Percentiles rank a stretch among this genome's conserved stretches.
Evolutionary conservation across 1,140 invertebrate genomes (phyloP).

Genomic region (Diuraphis noxia): DNA sequence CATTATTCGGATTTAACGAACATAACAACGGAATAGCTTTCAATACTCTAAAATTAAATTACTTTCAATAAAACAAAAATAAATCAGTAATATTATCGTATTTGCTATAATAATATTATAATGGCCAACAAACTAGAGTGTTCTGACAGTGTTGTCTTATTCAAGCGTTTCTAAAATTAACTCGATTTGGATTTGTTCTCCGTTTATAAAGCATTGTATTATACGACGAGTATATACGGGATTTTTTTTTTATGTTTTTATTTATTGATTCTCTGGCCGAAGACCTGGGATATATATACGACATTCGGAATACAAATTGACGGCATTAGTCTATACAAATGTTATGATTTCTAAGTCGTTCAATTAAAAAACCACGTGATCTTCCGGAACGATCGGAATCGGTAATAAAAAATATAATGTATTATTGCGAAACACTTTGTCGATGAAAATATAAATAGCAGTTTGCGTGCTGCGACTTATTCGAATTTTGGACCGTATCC

Average conservation of each 20-base stretch:
- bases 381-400: not conserved
- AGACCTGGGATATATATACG: not conserved
- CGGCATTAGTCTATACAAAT: not conserved
- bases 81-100: not conserved
- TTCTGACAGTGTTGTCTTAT: not conserved
- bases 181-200: not conserved
- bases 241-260: not conserved
- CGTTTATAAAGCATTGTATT: not conserved
- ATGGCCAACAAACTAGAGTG: not conserved
- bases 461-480: constrained; percentile 8
- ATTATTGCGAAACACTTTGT: not conserved
- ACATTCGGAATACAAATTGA: not conserved
- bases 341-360: not conserved
- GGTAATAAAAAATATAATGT: not conserved
- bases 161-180: not conserved
- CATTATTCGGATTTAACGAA: too few relatives aligned
- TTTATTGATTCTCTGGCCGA: not conserved
- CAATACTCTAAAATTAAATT: not conserved
- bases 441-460: not conserved
- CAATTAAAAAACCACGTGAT: not conserved
- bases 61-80: not conserved
- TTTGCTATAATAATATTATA: not conserved
- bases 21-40: not conserved
- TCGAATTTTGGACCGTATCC: constrained; percentile 22
- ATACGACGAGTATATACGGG: not conserved